Evolutionary conservation across 2,113 vertebrate species (phyloP).

Genomic region (Jaculus jaculus): DNA sequence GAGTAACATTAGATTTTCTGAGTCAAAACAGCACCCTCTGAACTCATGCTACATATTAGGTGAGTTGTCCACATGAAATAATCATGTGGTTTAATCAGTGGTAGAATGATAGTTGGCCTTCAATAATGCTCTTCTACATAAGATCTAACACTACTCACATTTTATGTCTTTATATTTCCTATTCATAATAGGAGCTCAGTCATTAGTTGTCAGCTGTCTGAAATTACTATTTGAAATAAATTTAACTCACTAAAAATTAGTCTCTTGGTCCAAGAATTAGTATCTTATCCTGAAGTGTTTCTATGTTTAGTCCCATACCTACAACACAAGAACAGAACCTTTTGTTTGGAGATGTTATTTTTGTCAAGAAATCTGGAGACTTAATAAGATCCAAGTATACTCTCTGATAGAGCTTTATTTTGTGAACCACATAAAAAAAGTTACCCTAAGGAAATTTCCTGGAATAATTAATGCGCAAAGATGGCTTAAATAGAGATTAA

Average conservation of each 20-base stretch:
- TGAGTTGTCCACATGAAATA: background rate
- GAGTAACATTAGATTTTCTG: background rate
- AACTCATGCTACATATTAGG: background rate
- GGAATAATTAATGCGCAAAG: conserved; percentile 63
- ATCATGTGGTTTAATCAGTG: background rate
- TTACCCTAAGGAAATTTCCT: conserved; percentile 58
- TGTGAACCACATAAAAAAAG: conserved; percentile 20
- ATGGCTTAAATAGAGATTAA: conserved; percentile 59
- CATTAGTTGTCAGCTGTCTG: background rate
- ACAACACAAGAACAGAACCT: background rate
- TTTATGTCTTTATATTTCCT: background rate
- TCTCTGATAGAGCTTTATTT: conserved; percentile 10
- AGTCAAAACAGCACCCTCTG: background rate
- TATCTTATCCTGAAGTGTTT: conserved; percentile 4
- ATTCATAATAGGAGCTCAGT: background rate
- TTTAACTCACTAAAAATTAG: background rate
- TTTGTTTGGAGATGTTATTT: conserved; percentile 51
- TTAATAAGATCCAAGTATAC: background rate
- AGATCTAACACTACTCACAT: background rate
- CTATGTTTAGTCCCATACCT: background rate
- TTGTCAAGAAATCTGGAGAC: conserved; percentile 16
- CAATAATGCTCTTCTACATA: background rate
- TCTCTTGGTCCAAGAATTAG: background rate
- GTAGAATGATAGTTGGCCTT: background rate
- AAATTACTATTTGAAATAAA: conserved; percentile 1